phyloP scores from a whole-genome alignment of 2,797 vertebrate genomes.

The Orientallactaga sibirica region DNA sequence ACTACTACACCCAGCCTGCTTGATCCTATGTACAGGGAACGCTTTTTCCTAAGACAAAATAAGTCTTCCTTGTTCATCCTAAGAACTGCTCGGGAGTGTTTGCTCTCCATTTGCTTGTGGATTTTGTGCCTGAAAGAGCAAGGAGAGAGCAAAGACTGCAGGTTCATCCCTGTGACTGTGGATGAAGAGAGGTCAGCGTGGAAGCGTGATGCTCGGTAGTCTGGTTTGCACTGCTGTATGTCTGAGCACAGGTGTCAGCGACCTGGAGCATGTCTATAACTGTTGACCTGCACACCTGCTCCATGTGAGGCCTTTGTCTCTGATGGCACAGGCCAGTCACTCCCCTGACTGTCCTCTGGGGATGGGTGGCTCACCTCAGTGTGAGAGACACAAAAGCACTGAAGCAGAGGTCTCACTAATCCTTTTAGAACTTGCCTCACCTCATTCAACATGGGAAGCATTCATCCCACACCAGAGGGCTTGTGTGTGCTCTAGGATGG shows the following conservation, averaged over 20 bases:
- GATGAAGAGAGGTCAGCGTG: conserved; percentile 45
- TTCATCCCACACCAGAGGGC: neutral
- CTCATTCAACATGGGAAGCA: neutral
- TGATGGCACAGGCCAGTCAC: conserved; percentile 78
- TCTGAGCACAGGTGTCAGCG: conserved; percentile 71
- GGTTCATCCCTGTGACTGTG: conserved; percentile 30
- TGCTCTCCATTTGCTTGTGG: conserved; percentile 31
- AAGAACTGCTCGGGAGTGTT: neutral
- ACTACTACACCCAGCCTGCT: neutral
- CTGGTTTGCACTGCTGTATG: conserved; percentile 7
- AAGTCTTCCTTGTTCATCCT: conserved; percentile 45
- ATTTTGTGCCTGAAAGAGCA: conserved; percentile 6
- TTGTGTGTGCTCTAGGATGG: neutral
- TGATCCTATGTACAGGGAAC: neutral
- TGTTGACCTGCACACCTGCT: conserved; percentile 41
- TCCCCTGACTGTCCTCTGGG: conserved; percentile 83
- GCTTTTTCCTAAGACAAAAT: neutral
- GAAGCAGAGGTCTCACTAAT: conserved; percentile 50
- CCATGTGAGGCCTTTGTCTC: conserved; percentile 76
- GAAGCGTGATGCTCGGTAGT: conserved; percentile 8
- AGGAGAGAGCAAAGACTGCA: fast-evolving
- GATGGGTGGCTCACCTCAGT: conserved; percentile 92
- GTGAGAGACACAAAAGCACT: conserved; percentile 84
- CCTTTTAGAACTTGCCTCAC: conserved; percentile 40
- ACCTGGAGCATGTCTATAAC: conserved; percentile 69